These are phyloP conservation scores for Notodonta dromedarius DNA, from an alignment of 2,888 invertebrate species.

Conservation along the genomic window DNA sequence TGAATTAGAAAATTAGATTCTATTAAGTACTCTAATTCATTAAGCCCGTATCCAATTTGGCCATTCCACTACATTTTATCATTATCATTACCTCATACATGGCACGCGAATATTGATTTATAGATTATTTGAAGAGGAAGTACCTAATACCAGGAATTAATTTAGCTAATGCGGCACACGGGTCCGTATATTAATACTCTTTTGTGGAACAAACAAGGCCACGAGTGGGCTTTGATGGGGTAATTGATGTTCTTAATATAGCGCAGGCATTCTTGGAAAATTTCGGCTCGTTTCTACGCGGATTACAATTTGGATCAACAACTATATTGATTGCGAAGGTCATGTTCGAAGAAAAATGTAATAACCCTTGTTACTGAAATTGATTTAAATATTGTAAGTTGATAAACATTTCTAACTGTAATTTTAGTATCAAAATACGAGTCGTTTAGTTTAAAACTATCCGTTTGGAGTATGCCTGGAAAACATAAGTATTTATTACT, in stretches of 20 bases:
- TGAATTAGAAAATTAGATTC: no score
- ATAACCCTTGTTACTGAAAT: not conserved
- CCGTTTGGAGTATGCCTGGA: no score
- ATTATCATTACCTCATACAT: not conserved
- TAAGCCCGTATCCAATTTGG: not conserved
- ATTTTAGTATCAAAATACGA: no score
- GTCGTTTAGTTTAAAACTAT: no score
- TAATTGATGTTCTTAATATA: not conserved
- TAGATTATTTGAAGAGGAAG: conserved; percentile 1
- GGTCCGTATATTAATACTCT: not conserved
- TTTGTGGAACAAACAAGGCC: not conserved
- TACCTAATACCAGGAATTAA: not conserved
- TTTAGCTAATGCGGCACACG: not conserved
- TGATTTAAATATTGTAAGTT: no score
- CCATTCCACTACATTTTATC: not conserved
- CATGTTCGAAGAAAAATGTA: not conserved
- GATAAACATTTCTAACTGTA: no score
- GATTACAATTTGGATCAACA: not conserved
- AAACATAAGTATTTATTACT: no score
- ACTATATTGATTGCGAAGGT: not conserved
- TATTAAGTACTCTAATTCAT: no score
- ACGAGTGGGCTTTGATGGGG: not conserved
- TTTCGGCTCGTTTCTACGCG: not conserved
- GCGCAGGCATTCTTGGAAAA: not conserved
- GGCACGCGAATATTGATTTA: not conserved